Conservation (phyloP, 2,797 vertebrate genomes). For the Psittacula echo region DNA sequence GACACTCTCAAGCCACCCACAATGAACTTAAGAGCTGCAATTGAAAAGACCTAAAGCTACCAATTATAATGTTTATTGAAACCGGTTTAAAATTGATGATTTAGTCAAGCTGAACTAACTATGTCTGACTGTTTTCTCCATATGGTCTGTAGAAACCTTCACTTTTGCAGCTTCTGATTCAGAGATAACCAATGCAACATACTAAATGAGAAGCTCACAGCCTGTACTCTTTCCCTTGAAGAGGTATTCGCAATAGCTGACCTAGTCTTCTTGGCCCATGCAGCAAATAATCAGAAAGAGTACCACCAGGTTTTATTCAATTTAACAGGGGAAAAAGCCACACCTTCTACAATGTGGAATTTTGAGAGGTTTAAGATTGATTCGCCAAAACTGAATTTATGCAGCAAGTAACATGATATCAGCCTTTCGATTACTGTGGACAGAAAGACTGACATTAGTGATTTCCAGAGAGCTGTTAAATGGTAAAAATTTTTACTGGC, state of each 20-base stretch:
- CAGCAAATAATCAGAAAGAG: neutral
- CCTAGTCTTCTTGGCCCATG: neutral
- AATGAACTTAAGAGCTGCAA: neutral
- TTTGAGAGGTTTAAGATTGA: neutral
- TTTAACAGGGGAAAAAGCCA: accelerated
- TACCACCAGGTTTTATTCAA: neutral
- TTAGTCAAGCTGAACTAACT: neutral
- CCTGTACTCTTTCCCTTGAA: neutral
- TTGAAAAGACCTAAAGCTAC: neutral
- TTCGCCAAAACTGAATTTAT: neutral
- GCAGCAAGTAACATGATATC: neutral
- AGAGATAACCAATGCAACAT: neutral
- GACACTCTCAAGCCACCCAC: neutral
- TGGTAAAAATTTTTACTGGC: neutral
- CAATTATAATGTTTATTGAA: neutral
- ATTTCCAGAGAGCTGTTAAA: neutral
- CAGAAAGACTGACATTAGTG: neutral
- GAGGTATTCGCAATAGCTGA: neutral
- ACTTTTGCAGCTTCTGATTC: neutral
- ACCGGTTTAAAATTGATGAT: neutral
- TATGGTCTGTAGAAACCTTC: neutral
- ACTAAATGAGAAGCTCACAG: neutral
- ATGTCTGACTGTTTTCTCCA: neutral
- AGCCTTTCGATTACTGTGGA: neutral
- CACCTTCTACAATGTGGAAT: neutral